Evolutionary conservation across 2,797 vertebrate species (phyloP).

Genomic region (Amniataba percoides): DNA sequence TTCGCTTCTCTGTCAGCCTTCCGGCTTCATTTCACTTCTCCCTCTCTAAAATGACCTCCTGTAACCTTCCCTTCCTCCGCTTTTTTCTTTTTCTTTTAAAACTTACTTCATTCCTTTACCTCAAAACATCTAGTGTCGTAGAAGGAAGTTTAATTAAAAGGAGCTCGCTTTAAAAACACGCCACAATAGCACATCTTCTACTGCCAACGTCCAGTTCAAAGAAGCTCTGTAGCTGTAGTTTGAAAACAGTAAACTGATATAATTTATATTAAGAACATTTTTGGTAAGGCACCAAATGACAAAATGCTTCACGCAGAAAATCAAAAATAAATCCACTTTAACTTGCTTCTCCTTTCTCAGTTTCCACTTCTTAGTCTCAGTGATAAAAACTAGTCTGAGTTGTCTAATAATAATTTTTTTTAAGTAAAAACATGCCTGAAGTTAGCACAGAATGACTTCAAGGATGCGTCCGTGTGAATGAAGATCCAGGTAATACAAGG

Average conservation of each 20-base stretch:
- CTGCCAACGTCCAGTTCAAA: not conserved
- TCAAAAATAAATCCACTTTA: not conserved
- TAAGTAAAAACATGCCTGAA: not conserved
- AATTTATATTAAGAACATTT: not conserved
- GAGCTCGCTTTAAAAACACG: conserved; percentile 2
- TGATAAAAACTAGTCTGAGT: too few relatives aligned
- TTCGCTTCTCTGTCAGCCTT: conserved; percentile 48
- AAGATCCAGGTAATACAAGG: not conserved
- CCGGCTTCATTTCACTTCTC: conserved; percentile 63
- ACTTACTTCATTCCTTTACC: not conserved
- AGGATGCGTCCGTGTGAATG: not conserved
- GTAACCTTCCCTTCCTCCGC: conserved; percentile 54
- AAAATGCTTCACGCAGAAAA: not conserved
- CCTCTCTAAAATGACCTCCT: conserved; percentile 48
- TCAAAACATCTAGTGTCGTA: conserved; percentile 1
- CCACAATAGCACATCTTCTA: too few relatives aligned
- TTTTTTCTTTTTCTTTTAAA: conserved; percentile 26
- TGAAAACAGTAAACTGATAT: not conserved
- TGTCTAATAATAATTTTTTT: too few relatives aligned
- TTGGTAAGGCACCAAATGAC: not conserved
- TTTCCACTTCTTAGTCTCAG: not conserved
- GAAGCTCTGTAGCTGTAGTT: not conserved
- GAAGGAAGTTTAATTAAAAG: not conserved
- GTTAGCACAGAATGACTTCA: not conserved
- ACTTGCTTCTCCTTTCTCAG: not conserved